Evolutionary conservation across 2,797 vertebrate genomes (phyloP).

Genomic region (Enteromius thamalakanensis): DNA sequence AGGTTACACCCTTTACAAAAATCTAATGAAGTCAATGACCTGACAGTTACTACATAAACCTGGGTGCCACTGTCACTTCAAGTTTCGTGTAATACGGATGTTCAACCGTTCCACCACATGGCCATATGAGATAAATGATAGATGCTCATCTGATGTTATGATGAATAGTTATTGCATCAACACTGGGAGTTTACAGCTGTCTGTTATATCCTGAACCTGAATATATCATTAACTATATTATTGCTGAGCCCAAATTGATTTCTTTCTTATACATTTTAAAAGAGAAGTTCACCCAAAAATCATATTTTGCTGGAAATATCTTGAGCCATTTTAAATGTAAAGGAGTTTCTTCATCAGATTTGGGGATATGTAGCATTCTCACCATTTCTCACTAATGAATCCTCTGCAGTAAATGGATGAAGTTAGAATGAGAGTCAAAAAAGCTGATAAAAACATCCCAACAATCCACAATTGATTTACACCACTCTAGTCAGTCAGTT

Average conservation of each 20-base stretch:
- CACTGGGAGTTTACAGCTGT: neutral
- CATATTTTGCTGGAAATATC: neutral
- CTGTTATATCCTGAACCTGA: neutral
- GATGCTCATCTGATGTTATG: neutral
- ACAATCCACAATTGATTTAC: neutral
- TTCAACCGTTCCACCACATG: neutral
- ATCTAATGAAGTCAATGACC: constrained; percentile 32
- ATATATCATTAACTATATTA: neutral
- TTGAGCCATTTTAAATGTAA: neutral
- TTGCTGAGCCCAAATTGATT: neutral
- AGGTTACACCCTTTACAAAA: constrained; percentile 29
- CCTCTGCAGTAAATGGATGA: neutral
- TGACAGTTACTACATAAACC: neutral
- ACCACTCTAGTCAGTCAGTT: neutral
- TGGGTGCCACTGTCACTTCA: constrained; percentile 8
- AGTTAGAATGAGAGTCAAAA: neutral
- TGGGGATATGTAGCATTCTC: neutral
- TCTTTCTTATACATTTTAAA: neutral
- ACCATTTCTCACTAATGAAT: neutral
- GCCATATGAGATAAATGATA: neutral
- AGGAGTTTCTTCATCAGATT: neutral
- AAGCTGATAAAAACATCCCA: neutral
- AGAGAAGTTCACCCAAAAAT: neutral
- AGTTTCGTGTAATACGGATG: neutral
- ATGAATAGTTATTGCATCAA: neutral